phyloP scores from a whole-genome alignment of 2,113 vertebrate species.

The Mastomys natalensis region DNA sequence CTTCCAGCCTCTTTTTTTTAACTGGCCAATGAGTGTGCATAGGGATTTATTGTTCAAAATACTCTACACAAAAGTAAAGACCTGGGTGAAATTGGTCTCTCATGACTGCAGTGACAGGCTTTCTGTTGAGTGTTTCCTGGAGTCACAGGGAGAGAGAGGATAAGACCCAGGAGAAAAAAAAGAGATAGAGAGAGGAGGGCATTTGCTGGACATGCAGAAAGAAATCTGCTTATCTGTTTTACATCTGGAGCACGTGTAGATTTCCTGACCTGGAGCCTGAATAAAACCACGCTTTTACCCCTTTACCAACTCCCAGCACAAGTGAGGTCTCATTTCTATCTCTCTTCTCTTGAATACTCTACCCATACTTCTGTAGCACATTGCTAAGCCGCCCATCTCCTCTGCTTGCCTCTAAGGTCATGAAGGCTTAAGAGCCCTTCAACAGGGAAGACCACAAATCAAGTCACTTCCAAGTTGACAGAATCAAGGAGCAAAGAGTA shows the following conservation, averaged over 20 bases:
- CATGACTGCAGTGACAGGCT: neutral
- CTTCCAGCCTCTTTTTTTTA: neutral
- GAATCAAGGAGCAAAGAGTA: neutral
- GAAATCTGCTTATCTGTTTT: neutral
- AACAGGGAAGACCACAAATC: neutral
- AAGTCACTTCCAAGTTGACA: constrained; percentile 8
- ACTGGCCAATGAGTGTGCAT: neutral
- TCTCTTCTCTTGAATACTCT: neutral
- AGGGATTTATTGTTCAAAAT: neutral
- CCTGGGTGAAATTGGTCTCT: too few relatives aligned
- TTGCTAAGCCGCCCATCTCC: neutral
- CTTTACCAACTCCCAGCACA: neutral
- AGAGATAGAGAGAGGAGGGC: neutral
- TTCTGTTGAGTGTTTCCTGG: neutral
- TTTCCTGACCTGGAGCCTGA: neutral
- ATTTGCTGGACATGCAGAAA: neutral
- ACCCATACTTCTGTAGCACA: neutral
- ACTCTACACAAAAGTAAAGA: neutral
- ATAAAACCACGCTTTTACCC: neutral
- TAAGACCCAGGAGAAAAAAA: neutral
- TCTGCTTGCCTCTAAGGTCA: neutral
- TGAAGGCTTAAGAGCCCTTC: neutral
- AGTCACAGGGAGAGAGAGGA: neutral
- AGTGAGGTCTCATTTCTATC: neutral
- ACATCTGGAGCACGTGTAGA: neutral